Conservation (phyloP, 2,113 vertebrate species). For the Triplophysa tibetana region DNA sequence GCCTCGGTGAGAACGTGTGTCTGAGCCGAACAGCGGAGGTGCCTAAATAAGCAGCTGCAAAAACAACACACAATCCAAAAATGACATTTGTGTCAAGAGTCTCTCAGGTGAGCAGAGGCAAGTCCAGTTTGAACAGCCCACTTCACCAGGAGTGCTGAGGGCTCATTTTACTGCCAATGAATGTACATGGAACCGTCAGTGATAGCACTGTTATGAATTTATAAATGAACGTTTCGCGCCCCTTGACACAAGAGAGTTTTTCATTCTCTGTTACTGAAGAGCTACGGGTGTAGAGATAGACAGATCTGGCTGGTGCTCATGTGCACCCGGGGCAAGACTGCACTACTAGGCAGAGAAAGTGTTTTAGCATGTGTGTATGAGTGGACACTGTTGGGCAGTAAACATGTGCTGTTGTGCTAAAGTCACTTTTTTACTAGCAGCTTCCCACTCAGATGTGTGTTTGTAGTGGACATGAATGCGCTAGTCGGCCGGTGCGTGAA, state of each 20-base stretch:
- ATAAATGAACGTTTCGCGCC: constrained; percentile 19
- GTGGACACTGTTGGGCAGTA: background rate
- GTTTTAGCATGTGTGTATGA: background rate
- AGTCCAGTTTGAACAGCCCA: constrained; percentile 46
- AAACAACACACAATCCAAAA: constrained; percentile 45
- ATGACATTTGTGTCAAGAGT: constrained; percentile 45
- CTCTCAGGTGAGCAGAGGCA: constrained; percentile 34
- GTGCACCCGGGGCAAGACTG: background rate
- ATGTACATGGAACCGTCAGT: constrained; percentile 12
- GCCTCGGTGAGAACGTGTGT: background rate
- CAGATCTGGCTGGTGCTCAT: background rate
- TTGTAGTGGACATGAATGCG: background rate
- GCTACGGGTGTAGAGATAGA: background rate
- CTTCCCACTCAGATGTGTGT: constrained; percentile 1
- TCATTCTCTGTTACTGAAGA: constrained; percentile 8
- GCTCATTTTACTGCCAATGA: constrained; percentile 19
- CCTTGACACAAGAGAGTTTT: constrained; percentile 25
- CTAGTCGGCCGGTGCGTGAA: background rate
- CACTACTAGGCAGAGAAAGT: background rate
- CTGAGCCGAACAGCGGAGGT: constrained; percentile 21
- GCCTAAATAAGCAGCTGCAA: constrained; percentile 36
- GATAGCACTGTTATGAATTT: constrained; percentile 29
- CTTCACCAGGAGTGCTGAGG: constrained; percentile 29
- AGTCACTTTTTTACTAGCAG: background rate
- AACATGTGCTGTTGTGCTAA: constrained; percentile 3